These are phyloP conservation scores for Ia io DNA, from an alignment of 2,113 vertebrate species.

Conservation along the genomic window DNA sequence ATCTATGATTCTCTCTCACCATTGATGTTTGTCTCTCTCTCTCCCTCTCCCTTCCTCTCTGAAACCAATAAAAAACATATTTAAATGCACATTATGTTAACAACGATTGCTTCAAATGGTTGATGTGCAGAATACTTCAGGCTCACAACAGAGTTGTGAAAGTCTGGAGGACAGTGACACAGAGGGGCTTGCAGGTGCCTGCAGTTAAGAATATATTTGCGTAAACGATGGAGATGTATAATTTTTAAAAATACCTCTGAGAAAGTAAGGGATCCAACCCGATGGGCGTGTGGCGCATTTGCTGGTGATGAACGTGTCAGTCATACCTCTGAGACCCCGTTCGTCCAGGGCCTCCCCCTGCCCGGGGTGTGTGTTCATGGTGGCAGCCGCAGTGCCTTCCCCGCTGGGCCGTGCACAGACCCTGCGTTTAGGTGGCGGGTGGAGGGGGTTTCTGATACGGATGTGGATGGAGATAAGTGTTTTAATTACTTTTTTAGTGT, in stretches of 20 bases:
- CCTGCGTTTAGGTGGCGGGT: slow-evolving; percentile 75
- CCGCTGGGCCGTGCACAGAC: slow-evolving; percentile 80
- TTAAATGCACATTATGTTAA: neutral
- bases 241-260: slow-evolving; percentile 26
- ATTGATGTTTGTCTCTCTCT: no score
- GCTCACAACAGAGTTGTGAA: neutral
- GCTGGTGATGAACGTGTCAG: slow-evolving; percentile 78
- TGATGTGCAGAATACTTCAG: neutral
- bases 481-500: slow-evolving; percentile 90
- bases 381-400: slow-evolving; percentile 73
- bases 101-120: neutral
- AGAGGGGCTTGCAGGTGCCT: slow-evolving; percentile 11
- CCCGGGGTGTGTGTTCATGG: slow-evolving; percentile 55
- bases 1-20: no score
- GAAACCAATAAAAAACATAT: neutral
- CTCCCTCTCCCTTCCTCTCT: no score
- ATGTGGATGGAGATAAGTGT: slow-evolving; percentile 88
- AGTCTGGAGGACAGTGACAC: neutral
- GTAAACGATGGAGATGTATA: slow-evolving; percentile 24
- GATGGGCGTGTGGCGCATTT: slow-evolving; percentile 61
- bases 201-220: slow-evolving; percentile 63
- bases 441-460: slow-evolving; percentile 75
- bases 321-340: slow-evolving; percentile 68
- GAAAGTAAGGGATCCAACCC: slow-evolving; percentile 52
- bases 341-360: slow-evolving; percentile 71